Evolutionary conservation across 2,888 invertebrate genomes (phyloP), one percentile per base, ranked within the genome.

Genomic region (Acleris sparsana): DNA sequence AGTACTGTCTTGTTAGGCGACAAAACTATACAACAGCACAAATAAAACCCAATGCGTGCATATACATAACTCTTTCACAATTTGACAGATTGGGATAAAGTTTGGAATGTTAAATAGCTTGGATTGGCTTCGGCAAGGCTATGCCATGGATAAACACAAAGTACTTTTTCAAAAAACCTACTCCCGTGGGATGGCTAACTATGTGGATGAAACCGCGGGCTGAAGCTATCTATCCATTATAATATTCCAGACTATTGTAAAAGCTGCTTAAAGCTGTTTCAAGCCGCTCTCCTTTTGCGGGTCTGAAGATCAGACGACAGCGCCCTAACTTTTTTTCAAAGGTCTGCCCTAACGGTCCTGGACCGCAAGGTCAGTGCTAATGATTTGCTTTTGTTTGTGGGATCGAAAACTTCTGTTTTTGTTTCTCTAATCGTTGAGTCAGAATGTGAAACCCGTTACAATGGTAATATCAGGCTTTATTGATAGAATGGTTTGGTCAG

Each of bases 251-350:
- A 20, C 16, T n/a, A 43, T 2, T 55, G 16, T 55, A 43, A 62
- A 61, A 16, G 44, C 18, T 46, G 20, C 62, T 25, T 61, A 53
- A 66, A 25, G 46, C 22, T 18, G 62, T 53, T 57, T 57, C 66
- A 66, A 56, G 61, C 66, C 62, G 62, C 66, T 52, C 66, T 62
- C 66, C 66, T 66, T 66, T 66, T 62, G 66, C 66, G 66, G 66
- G 52, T 52, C 61, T 62, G 56, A 66, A 62, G 66, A 66, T 66
- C 66, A 66, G 61, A 66, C 57, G 66, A 62, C 61, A 66, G 66
- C 66, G 66, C 61, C 66, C 66, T 62, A 57, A 33, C 66, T 52
- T 66, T 65, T 66, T 66, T 66, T 62, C 56, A 62, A 62, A 62
- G 62, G 62, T 22, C 58, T 22, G 56, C 56, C 65, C 66, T 66